Base-by-base conservation (phyloP, 2,113 vertebrate species). In the Corythaeola cristata region DNA sequence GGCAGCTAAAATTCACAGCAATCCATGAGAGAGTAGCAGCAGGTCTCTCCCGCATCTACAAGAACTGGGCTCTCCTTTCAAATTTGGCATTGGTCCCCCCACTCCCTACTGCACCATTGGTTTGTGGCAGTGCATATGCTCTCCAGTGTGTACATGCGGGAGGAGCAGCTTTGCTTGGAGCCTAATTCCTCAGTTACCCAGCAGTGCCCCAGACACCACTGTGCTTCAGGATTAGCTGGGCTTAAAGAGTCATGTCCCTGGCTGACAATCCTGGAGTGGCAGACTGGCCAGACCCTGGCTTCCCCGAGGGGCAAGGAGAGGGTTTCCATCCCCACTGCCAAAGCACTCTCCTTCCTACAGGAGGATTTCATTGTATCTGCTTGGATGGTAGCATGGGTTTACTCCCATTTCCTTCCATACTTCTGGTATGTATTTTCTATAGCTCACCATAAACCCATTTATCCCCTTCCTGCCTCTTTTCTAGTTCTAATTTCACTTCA, bases 181-280 rank as follows among this genome's bases (percentile, higher is more conserved):
- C 62, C 55, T 90, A 88, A 95, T 90, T 81, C 83, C 69, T 90
- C 44, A 20, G 64, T 55, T 68, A 45, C 55, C 55, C 60, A 22
- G 88, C 47, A 64, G 92, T 52, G 82, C 53, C 90, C 75, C 96
- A 95, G 90, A 95, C 91, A 72, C 63, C 3, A 0, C 41, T 20
- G 1, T 33, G 68, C 45, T 21, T 75, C 37, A 41, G 79, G 89
- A 96, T 96, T 95, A 95, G 72, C 84, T 60, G 44, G 64, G 47
- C 0, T 97, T 95, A 92, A 45, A 81, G 71, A 75, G 79, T 81
- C 64, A 1, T 17, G 60, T 68, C 94, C 90, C 89, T 67, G 72
- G 32, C 28, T 50, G 45, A 3, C 45, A 53, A 4, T 45, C 79
- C 45, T 28, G 6, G 15, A 53, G 18, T 14, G 41, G 28, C 90